These are phyloP conservation scores for Oreohelix idahoensis DNA, from an alignment of 1,140 invertebrate species.

Conservation along the genomic window DNA sequence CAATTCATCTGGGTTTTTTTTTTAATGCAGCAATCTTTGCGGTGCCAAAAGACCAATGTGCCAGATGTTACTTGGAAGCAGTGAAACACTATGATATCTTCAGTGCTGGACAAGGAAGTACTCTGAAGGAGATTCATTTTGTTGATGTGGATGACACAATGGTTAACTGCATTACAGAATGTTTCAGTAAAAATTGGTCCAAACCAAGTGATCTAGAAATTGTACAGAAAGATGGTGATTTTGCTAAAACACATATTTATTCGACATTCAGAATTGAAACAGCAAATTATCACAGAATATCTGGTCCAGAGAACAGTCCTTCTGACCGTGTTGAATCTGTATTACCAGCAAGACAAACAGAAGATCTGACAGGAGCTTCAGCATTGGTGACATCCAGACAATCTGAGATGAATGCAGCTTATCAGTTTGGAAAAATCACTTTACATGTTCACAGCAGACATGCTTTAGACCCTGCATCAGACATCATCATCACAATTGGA, in stretches of 20 bases:
- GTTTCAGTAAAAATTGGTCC: background rate
- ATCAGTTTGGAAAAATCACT: slow-evolving; percentile 13
- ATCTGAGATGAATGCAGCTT: background rate
- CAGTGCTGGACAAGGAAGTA: no score
- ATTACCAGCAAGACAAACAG: background rate
- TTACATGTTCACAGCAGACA: background rate
- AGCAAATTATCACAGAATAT: background rate
- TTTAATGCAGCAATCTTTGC: background rate
- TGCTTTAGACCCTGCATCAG: background rate
- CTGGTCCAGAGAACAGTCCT: background rate
- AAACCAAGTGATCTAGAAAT: background rate
- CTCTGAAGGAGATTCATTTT: slow-evolving; percentile 5
- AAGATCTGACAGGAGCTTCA: background rate
- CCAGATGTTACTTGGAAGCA: slow-evolving; percentile 13
- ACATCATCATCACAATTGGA: background rate
- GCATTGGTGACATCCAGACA: background rate
- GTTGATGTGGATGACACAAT: slow-evolving; percentile 18
- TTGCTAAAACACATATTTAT: background rate
- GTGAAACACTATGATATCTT: slow-evolving; percentile 16
- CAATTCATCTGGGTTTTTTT: no score
- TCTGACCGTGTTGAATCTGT: background rate
- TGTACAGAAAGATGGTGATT: background rate
- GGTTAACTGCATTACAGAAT: background rate
- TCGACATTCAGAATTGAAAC: background rate
- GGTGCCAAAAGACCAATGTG: slow-evolving; percentile 12